A percentile compares a stretch with the other conserved stretches of the same genome.
These are phyloP conservation scores for Eudorcas thomsonii DNA, from an alignment of 2,113 vertebrate genomes.

Conservation along the genomic window DNA sequence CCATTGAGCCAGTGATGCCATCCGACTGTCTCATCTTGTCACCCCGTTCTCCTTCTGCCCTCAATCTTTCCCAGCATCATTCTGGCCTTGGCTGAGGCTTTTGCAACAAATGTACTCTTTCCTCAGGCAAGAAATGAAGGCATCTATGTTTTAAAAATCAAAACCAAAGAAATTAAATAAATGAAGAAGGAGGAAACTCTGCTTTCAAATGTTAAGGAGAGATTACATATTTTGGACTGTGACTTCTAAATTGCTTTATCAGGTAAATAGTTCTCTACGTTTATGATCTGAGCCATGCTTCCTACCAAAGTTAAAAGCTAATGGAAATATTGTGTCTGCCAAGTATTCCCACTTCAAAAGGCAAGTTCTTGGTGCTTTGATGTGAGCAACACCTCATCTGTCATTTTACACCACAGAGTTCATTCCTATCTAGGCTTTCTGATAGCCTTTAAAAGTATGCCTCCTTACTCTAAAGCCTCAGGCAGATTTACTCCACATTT, in stretches of 20 bases:
- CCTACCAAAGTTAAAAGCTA: slow-evolving; percentile 35
- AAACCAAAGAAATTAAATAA: slow-evolving; percentile 30
- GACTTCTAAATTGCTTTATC: slow-evolving; percentile 33
- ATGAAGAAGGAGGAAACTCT: neutral
- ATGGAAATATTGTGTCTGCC: slow-evolving; percentile 21
- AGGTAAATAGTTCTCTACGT: slow-evolving; percentile 12
- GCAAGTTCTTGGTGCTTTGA: slow-evolving; percentile 39
- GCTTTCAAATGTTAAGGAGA: slow-evolving; percentile 13
- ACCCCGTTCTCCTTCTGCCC: neutral
- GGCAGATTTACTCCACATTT: neutral
- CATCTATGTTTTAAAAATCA: neutral
- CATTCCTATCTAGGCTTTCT: neutral
- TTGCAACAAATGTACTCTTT: neutral
- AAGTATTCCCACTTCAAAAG: slow-evolving; percentile 48
- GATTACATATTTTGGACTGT: slow-evolving; percentile 1
- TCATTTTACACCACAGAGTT: slow-evolving; percentile 9
- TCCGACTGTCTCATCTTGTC: neutral
- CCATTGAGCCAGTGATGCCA: neutral
- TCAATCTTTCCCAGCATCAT: neutral
- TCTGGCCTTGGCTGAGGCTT: neutral
- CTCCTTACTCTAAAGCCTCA: neutral
- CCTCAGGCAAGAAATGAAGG: neutral
- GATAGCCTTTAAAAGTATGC: neutral
- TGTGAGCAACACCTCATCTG: slow-evolving; percentile 15
- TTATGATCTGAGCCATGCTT: slow-evolving; percentile 1